Conservation (phyloP, 2,888 invertebrate species). For the Dynastes grantii region DNA sequence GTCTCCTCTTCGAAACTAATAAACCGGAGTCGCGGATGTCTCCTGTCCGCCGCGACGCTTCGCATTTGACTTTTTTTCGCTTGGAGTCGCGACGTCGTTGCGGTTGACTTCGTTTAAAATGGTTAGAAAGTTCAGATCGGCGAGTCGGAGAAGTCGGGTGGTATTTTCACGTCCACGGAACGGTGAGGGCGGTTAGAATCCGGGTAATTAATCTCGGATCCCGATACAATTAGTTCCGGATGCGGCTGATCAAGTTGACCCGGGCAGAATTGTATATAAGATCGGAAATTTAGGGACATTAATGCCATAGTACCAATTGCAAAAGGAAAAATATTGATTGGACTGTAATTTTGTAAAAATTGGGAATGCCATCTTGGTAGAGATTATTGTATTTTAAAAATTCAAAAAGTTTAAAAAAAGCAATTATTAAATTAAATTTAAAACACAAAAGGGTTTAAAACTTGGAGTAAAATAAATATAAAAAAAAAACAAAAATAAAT, state of each 20-base stretch:
- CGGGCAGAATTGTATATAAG: not conserved
- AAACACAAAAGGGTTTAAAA: too few relatives aligned
- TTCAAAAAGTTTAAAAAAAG: too few relatives aligned
- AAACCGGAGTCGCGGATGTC: conserved; percentile 18
- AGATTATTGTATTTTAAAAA: too few relatives aligned
- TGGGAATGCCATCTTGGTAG: too few relatives aligned
- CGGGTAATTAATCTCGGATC: conserved; percentile 33
- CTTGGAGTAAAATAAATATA: too few relatives aligned
- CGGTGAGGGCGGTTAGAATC: not conserved
- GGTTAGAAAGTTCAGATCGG: conserved; percentile 25
- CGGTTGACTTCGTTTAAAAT: not conserved
- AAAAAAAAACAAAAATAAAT: too few relatives aligned
- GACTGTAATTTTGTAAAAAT: too few relatives aligned
- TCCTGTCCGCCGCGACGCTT: not conserved
- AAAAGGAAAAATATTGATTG: too few relatives aligned
- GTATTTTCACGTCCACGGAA: conserved; percentile 9
- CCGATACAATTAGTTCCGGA: conserved; percentile 18
- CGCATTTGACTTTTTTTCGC: too few relatives aligned
- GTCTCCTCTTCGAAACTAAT: conserved; percentile 28
- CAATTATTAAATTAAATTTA: too few relatives aligned
- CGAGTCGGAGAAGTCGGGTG: conserved; percentile 28
- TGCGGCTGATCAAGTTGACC: not conserved
- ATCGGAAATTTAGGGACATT: not conserved
- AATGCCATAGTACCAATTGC: too few relatives aligned
- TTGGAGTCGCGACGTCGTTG: not conserved